These are phyloP conservation scores for Chelonia mydas DNA, from an alignment of 2,797 vertebrate species.

Conservation along the genomic window DNA sequence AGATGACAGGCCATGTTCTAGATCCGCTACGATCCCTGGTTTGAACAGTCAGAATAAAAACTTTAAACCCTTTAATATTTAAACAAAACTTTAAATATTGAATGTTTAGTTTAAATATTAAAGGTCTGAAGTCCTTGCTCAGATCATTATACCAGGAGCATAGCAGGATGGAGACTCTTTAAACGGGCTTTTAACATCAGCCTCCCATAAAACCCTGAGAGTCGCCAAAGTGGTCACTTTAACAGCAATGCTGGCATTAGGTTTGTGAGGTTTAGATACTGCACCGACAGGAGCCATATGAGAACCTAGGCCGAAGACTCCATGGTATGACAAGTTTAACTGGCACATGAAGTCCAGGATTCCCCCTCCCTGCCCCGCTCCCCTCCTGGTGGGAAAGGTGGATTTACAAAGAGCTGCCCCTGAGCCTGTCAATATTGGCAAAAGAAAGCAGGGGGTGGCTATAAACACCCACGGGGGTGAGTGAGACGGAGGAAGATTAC, in stretches of 20 bases:
- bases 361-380: not conserved
- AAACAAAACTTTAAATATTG: slow-evolving; percentile 43
- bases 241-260: not conserved
- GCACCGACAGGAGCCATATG: fast-evolving
- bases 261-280: not conserved
- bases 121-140: slow-evolving; percentile 33
- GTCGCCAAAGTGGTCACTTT: not conserved
- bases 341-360: fast-evolving
- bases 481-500: fast-evolving
- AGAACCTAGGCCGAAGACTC: not conserved
- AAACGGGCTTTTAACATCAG: slow-evolving; percentile 33
- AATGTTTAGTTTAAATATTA: slow-evolving; percentile 61
- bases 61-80: slow-evolving; percentile 43
- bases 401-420: fast-evolving
- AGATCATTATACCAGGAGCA: slow-evolving; percentile 10
- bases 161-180: slow-evolving; percentile 34
- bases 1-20: not conserved
- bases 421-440: fast-evolving
- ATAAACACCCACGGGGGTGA: too few species aligned
- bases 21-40: not conserved
- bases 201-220: not conserved
- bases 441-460: not conserved
- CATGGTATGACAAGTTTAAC: fast-evolving
- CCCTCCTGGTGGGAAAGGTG: fast-evolving
- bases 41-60: slow-evolving; percentile 18